Evolutionary conservation across 2,888 invertebrate species (phyloP).

Genomic region (Eupsilia transversa): DNA sequence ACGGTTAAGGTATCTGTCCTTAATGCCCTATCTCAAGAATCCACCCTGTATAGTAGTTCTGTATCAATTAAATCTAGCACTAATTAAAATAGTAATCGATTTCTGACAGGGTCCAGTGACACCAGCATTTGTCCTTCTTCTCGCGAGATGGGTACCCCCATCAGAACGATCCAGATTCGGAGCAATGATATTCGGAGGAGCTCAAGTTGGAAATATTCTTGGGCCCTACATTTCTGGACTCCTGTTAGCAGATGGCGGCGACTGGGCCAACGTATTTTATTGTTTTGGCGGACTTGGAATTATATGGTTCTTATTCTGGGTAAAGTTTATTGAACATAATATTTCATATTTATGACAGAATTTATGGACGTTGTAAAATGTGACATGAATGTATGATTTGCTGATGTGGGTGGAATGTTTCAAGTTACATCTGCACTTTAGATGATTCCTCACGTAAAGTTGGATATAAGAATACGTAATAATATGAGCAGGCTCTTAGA

Average conservation of each 20-base stretch:
- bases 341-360: constrained; percentile 27
- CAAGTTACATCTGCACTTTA: constrained; percentile 15
- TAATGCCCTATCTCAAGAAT: too few species aligned
- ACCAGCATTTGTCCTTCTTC: constrained; percentile 91
- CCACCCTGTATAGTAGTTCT: too few species aligned
- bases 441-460: background rate
- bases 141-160: constrained; percentile 91
- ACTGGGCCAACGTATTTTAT: constrained; percentile 91
- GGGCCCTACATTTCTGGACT: constrained; percentile 88
- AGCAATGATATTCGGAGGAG: constrained; percentile 91
- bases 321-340: constrained; percentile 66
- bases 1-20: too few species aligned
- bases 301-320: constrained; percentile 89
- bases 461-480: background rate
- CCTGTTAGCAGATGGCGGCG: constrained; percentile 84
- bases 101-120: constrained; percentile 89
- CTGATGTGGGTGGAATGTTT: constrained; percentile 15
- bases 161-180: constrained; percentile 90
- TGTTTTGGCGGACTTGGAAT: constrained; percentile 89
- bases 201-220: constrained; percentile 89
- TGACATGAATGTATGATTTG: constrained; percentile 38
- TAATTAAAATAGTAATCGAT: background rate
- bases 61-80: background rate
- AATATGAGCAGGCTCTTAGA: background rate
- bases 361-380: constrained; percentile 40